Conservation (phyloP, 2,888 invertebrate genomes). For the Brachyptera putata region DNA sequence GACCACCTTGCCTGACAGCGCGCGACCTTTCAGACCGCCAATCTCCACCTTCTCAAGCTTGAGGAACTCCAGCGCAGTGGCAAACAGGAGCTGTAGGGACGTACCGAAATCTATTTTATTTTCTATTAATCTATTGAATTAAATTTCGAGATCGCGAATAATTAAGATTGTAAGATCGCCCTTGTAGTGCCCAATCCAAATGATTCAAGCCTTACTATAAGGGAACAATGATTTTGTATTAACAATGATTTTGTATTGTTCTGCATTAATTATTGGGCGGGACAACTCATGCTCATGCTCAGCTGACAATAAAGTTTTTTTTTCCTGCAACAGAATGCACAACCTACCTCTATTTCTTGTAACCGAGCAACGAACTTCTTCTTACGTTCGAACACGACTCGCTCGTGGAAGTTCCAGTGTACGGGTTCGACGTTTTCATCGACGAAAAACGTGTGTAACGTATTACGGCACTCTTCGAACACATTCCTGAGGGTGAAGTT, state of each 20-base stretch:
- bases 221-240: too few species aligned
- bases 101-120: too few species aligned
- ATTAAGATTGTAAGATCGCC: too few species aligned
- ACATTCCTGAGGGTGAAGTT: conserved; percentile 41
- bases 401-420: conserved; percentile 71
- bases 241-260: too few species aligned
- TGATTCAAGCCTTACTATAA: too few species aligned
- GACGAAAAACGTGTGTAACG: conserved; percentile 50
- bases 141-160: too few species aligned
- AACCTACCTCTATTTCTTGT: conserved; percentile 50
- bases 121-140: too few species aligned
- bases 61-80: conserved; percentile 72
- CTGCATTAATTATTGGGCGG: too few species aligned
- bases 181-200: too few species aligned
- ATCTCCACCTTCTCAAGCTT: conserved; percentile 84
- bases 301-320: too few species aligned
- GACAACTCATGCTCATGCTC: too few species aligned
- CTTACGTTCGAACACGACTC: conserved; percentile 64
- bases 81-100: conserved; percentile 56
- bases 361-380: conserved; percentile 61
- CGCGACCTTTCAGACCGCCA: conserved; percentile 63
- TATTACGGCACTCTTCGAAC: conserved; percentile 50
- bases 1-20: conserved; percentile 51
- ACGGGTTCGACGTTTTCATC: conserved; percentile 54
- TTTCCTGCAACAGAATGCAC: too few species aligned